Evolutionary conservation across 2,888 invertebrate species (phyloP).

Genomic region (Metellina segmentata): DNA sequence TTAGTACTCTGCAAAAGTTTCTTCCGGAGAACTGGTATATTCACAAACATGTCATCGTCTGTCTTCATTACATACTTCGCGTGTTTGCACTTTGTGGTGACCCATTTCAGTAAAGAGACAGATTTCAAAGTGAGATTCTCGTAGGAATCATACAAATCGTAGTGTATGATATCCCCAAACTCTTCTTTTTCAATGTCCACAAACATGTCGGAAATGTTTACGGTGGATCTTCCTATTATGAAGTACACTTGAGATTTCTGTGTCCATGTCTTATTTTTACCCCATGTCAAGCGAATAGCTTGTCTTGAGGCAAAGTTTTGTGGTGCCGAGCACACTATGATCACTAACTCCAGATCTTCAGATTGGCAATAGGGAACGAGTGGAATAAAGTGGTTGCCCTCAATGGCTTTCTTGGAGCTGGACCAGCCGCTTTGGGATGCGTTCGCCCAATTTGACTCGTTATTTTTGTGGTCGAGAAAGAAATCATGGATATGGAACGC

Average conservation of each 20-base stretch:
- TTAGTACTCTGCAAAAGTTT: conserved; percentile 6
- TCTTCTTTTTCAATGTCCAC: conserved; percentile 86
- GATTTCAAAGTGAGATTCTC: conserved; percentile 93
- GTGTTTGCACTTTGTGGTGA: conserved; percentile 81
- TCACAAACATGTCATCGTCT: conserved; percentile 76
- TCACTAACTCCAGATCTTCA: conserved; percentile 32
- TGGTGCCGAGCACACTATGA: conserved; percentile 69
- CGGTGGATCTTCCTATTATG: conserved; percentile 85
- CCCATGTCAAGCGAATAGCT: conserved; percentile 75
- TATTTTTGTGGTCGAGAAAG: conserved; percentile 10
- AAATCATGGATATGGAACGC: conserved; percentile 37
- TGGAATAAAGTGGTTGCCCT: conserved; percentile 14
- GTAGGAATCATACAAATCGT: conserved; percentile 90
- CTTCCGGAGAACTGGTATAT: conserved; percentile 65
- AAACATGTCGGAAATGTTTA: conserved; percentile 84
- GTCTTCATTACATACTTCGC: conserved; percentile 71
- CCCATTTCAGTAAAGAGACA: conserved; percentile 91
- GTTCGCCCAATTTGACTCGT: conserved; percentile 15
- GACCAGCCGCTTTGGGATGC: conserved; percentile 18
- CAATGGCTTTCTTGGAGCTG: conserved; percentile 17
- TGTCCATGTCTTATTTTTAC: conserved; percentile 70
- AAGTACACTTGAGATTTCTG: conserved; percentile 83
- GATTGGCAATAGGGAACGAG: conserved; percentile 18
- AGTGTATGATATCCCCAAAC: conserved; percentile 90
- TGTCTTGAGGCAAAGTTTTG: conserved; percentile 66